These are phyloP conservation scores for Calidris pygmaea DNA, from an alignment of 2,113 vertebrate species.

Conservation along the genomic window DNA sequence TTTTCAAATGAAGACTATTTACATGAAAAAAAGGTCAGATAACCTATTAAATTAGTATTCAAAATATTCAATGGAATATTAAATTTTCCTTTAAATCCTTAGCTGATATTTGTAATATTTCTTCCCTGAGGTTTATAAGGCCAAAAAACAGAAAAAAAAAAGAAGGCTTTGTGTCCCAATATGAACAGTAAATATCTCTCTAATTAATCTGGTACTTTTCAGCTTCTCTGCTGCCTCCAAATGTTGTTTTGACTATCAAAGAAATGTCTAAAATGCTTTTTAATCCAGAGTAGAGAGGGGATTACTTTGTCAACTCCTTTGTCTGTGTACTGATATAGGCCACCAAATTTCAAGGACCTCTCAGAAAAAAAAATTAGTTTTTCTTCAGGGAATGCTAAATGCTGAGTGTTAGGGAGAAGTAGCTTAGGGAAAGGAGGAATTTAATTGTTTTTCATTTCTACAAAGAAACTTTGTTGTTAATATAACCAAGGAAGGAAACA, in stretches of 20 bases:
- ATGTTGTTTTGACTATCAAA: constrained; percentile 36
- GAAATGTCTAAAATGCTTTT: not conserved
- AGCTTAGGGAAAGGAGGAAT: not conserved
- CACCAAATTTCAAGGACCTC: constrained; percentile 18
- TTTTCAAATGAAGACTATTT: not conserved
- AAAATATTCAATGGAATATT: not conserved
- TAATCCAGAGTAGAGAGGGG: not conserved
- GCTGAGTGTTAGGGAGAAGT: not conserved
- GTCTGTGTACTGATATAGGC: not conserved
- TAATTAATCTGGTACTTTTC: constrained; percentile 33
- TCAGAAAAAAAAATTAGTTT: not conserved
- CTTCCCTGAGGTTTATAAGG: not conserved
- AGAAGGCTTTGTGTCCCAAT: not conserved
- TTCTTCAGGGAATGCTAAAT: not conserved
- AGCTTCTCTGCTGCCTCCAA: constrained; percentile 15
- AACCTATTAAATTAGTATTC: not conserved
- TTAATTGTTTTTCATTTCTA: not conserved
- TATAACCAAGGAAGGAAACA: not conserved
- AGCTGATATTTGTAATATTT: not conserved
- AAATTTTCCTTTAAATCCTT: not conserved
- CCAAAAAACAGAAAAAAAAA: no score
- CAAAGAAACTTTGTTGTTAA: not conserved
- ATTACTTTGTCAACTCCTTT: constrained; percentile 12
- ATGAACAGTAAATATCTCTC: not conserved
- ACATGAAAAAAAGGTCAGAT: not conserved